phyloP scores from a whole-genome alignment of 2,113 vertebrate genomes.

The Hepsetus odoe region DNA sequence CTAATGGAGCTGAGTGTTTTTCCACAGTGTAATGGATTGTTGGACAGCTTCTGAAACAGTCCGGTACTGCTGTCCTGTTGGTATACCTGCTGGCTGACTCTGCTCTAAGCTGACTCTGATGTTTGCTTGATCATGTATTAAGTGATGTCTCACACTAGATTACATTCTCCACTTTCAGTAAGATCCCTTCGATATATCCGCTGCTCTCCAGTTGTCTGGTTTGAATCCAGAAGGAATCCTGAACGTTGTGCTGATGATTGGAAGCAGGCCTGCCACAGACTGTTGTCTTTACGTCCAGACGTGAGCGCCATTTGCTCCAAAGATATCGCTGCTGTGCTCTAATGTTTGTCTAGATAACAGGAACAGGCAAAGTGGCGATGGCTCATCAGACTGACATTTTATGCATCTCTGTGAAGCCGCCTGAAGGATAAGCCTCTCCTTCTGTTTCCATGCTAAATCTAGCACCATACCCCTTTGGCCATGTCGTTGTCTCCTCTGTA shows the following conservation, averaged over 20 bases:
- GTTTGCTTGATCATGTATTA: not conserved
- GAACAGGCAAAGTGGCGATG: not conserved
- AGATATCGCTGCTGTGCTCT: not conserved
- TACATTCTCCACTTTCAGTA: no score
- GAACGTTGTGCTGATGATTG: not conserved
- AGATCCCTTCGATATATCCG: not conserved
- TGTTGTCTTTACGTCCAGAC: not conserved
- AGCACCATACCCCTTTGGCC: not conserved
- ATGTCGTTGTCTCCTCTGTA: constrained; percentile 1
- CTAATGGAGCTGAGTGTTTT: no score
- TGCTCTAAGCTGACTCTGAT: not conserved
- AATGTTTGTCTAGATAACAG: not conserved
- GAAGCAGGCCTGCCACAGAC: not conserved
- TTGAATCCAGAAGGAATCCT: not conserved
- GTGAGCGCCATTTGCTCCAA: not conserved
- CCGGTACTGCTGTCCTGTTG: no score
- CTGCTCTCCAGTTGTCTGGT: not conserved
- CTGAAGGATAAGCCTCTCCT: constrained; percentile 5
- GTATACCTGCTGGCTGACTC: not conserved
- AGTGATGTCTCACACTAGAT: not conserved
- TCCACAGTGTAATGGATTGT: no score
- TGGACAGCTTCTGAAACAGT: no score
- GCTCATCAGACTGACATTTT: not conserved
- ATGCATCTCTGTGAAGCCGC: constrained; percentile 8
- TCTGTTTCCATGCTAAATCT: constrained; percentile 1